Evolutionary conservation across 2,113 vertebrate genomes (phyloP), one percentile per base, ranked within the genome.

Genomic region (Spizaetus ornatus): DNA sequence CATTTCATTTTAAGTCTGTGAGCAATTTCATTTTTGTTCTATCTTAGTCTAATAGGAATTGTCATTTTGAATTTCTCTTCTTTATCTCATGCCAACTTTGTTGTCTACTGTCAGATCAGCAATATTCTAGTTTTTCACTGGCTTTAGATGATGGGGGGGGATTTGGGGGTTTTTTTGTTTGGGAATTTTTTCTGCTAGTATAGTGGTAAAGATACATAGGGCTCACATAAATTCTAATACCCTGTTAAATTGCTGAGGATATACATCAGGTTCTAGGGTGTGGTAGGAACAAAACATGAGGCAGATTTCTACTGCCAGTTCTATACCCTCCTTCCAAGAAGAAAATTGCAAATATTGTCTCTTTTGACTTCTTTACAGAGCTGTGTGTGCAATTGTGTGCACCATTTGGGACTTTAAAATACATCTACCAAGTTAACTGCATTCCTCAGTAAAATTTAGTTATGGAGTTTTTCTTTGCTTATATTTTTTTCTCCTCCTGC

Each of bases 141-240:
- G 18, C 16, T 70, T 80, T 70, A 34, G 26, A 19, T 74, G 22
- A 58, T 42, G 26, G 11, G 6, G 14, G 14, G 4, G 4, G 2
- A 34, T 55, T 70, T 29, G 32, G 3, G 9, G 1, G 5, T 26
- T 50, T 38, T 25, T 38, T 62, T 2, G 0, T 13, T 48, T 40
- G 26, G 20, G 19, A 11, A 4, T 47, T 27, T 74, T 86, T 78
- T 59, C n/a, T 72, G 10, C n/a, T 77, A 25, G 4, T 45, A 2
- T 34, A 53, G 42, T 6, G 66, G 18, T 42, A 89, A 67, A 83
- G 31, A 36, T 40, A 47, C 8, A 22, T 10, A 79, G 32, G 10
- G 6, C 25, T 91, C 19, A 36, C n/a, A 38, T 63, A 34, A 86
- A 50, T 91, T 67, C 29, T 72, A 63, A 50, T 62, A 25, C 7